phyloP scores from a whole-genome alignment of 2,888 invertebrate species.

The Eurytoma adleriae region DNA sequence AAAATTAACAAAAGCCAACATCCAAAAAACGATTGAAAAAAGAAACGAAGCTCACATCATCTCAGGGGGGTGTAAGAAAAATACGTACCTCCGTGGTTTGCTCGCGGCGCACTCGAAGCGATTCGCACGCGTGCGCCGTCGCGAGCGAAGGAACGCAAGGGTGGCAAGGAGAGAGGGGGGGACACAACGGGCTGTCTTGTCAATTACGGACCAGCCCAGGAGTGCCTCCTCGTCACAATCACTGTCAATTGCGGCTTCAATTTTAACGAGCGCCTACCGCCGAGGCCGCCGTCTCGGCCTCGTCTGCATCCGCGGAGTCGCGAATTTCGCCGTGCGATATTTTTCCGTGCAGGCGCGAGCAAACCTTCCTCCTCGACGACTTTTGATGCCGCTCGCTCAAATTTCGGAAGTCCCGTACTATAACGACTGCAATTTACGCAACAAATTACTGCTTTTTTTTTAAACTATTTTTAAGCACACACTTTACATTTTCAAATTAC shows the following conservation, averaged over 20 bases:
- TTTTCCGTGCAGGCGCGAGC: neutral
- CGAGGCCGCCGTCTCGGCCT: neutral
- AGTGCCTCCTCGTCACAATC: slow-evolving; percentile 61
- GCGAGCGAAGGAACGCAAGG: neutral
- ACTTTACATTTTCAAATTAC: too few relatives aligned
- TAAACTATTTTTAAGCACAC: too few relatives aligned
- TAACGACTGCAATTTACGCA: too few relatives aligned
- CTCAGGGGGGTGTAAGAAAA: too few relatives aligned
- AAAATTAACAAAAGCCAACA: too few relatives aligned
- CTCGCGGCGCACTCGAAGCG: neutral
- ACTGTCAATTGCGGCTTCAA: slow-evolving; percentile 64
- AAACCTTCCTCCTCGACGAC: neutral
- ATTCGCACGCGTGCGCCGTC: slow-evolving; percentile 18
- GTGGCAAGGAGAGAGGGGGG: slow-evolving; percentile 3
- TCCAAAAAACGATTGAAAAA: too few relatives aligned
- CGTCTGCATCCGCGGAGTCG: slow-evolving; percentile 21
- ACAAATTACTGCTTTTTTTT: too few relatives aligned
- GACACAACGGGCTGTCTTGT: slow-evolving; percentile 57
- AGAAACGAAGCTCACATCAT: too few relatives aligned
- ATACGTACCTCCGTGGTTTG: neutral
- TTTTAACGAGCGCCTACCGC: slow-evolving; percentile 60
- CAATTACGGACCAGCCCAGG: slow-evolving; percentile 58
- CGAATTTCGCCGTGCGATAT: slow-evolving; percentile 18
- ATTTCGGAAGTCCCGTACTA: too few relatives aligned
- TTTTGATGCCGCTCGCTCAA: neutral